Evolutionary conservation across 2,888 invertebrate species (phyloP).

Genomic region (Hirtodrosophila confusa): DNA sequence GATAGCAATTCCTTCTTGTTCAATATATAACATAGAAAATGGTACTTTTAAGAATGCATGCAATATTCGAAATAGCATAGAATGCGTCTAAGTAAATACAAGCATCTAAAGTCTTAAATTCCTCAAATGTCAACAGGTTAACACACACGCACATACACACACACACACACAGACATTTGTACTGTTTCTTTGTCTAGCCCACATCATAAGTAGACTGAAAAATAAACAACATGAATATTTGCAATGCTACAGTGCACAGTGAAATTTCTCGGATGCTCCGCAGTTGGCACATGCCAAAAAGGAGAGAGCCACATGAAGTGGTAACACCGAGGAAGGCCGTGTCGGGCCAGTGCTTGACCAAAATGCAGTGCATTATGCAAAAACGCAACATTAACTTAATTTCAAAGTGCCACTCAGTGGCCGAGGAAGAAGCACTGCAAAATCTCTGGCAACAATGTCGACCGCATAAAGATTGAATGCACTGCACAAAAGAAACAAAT

Average conservation of each 20-base stretch:
- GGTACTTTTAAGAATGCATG: too few species aligned
- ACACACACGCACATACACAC: conserved; percentile 3
- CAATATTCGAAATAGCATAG: too few species aligned
- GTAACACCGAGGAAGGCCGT: conserved; percentile 11
- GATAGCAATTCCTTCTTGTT: too few species aligned
- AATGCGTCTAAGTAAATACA: conserved; percentile 19
- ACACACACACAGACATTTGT: background rate
- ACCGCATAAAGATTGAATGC: conserved; percentile 54
- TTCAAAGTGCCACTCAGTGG: conserved; percentile 59
- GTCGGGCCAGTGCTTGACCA: conserved; percentile 55
- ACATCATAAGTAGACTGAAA: conserved; percentile 51
- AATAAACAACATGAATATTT: conserved; percentile 43
- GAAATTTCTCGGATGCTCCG: conserved; percentile 51
- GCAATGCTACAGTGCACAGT: conserved; percentile 47
- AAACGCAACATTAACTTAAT: conserved; percentile 65
- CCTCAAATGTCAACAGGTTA: conserved; percentile 48
- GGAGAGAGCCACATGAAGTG: conserved; percentile 29
- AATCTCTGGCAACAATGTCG: conserved; percentile 17
- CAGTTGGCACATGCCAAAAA: conserved; percentile 44
- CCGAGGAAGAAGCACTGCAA: conserved; percentile 8
- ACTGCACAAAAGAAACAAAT: conserved; percentile 59
- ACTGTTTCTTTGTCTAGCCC: conserved; percentile 24
- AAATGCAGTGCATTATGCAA: conserved; percentile 61
- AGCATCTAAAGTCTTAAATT: conserved; percentile 11
- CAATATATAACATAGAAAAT: too few species aligned